Evolutionary conservation across 2,797 vertebrate species (phyloP).

Genomic region (Apodemus agrarius): DNA sequence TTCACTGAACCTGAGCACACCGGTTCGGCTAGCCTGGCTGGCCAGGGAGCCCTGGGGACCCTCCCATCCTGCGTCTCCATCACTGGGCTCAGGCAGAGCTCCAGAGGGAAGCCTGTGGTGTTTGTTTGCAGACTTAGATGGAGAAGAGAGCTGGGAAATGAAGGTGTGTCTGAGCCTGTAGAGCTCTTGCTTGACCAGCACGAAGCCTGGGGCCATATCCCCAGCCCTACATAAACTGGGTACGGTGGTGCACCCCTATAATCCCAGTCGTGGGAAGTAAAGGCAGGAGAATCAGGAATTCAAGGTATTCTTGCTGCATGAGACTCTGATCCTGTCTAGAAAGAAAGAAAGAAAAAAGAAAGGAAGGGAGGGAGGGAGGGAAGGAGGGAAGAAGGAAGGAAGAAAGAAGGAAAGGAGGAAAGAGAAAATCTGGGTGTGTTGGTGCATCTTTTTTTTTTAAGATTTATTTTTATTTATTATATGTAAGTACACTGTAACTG

Average conservation of each 20-base stretch:
- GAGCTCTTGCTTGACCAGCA: not conserved
- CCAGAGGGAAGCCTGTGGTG: not conserved
- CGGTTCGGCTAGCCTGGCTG: too few relatives aligned
- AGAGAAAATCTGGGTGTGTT: too few relatives aligned
- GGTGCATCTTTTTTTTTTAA: not conserved
- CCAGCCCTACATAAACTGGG: not conserved
- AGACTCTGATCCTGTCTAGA: not conserved
- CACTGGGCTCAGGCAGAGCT: not conserved
- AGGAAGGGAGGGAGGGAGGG: accelerated
- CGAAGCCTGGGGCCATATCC: not conserved
- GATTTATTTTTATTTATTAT: too few relatives aligned
- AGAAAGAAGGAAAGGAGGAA: too few relatives aligned
- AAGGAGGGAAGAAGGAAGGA: accelerated
- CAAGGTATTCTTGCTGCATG: not conserved
- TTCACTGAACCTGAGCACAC: not conserved
- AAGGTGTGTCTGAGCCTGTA: not conserved
- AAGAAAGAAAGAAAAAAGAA: too few relatives aligned
- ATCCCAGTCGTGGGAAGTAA: not conserved
- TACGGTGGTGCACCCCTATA: not conserved
- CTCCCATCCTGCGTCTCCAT: too few relatives aligned
- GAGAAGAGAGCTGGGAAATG: not conserved
- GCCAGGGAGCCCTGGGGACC: too few relatives aligned
- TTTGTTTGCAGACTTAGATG: not conserved
- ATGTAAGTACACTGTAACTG: too few relatives aligned
- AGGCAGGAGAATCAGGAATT: not conserved